Base-by-base conservation (phyloP, 1,140 invertebrate species). In the Odontomachus brunneus region DNA sequence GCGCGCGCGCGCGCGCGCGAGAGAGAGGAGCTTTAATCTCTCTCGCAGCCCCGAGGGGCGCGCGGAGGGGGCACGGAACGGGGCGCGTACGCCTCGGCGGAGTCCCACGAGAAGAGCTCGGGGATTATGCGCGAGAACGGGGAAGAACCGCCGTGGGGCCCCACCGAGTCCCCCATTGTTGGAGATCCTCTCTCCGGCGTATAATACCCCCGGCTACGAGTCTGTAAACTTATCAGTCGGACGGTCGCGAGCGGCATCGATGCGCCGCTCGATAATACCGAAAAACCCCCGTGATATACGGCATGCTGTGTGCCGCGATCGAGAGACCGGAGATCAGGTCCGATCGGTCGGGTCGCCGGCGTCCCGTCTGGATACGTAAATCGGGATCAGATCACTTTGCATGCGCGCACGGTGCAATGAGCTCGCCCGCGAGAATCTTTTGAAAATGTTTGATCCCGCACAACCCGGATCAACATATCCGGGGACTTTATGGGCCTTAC, bases 201-300 rank as follows among this genome's bases (percentile, higher is more conserved):
- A 80, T 80, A 80, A 80, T 80, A 53, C 75, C 75, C 33, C 65
- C 63, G 65, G 71, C 3, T 44, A 44, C 69, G 75, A 80, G 63
- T 22, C 65, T 80, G 75, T 80, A 80, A 80, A 80, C 65, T 80
- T 80, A 80, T 80, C 75, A 80, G 75, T 71, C 75, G 65, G 65
- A 71, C 65, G 65, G 75, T 78, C 75, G 63, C 75, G 75, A 78
- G 29, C 66, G 51, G 65, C 75, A 69, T 69, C 75, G 75, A 80
- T 80, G 75, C 73, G 73, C 73, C 73, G 73, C 65, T 71, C 75
- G 75, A 80, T 80, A 80, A 80, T 80, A 71, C 65, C 65, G 75
- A 80, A 71, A 57, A 44, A 44, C 38, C 65, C 19, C 63, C 65
- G 14, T 57, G 75, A 80, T 80, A 71, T n/a, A 78, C 62, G 29